These are phyloP conservation scores for Anseranas semipalmata DNA, from an alignment of 2,113 vertebrate species.

Conservation along the genomic window DNA sequence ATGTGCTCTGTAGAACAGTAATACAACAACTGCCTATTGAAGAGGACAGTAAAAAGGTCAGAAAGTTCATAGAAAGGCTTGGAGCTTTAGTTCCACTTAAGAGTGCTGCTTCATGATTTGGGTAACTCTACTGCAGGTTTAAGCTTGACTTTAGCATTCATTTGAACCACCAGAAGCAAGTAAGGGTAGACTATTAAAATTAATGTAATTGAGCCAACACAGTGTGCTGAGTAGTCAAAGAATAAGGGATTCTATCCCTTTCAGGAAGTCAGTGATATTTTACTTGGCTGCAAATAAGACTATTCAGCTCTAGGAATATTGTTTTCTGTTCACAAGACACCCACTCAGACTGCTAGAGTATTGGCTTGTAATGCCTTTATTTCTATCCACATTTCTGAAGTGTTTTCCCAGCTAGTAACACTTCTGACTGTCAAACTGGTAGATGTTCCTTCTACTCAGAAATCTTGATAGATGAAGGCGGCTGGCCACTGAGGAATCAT, in stretches of 20 bases:
- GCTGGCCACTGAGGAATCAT: not conserved
- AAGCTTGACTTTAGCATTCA: not conserved
- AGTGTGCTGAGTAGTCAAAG: not conserved
- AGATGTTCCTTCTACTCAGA: not conserved
- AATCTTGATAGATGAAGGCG: not conserved
- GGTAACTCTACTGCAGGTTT: not conserved
- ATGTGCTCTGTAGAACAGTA: not conserved
- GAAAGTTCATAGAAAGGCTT: not conserved
- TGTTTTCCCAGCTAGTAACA: constrained; percentile 17
- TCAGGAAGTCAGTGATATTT: not conserved
- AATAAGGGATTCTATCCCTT: not conserved
- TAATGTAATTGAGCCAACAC: not conserved
- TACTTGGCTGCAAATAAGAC: not conserved
- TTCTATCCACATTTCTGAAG: constrained; percentile 4
- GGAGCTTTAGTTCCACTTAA: not conserved
- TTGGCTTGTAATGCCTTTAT: constrained; percentile 29
- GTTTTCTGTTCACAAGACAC: constrained; percentile 35
- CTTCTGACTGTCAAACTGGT: not conserved
- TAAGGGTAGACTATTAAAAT: not conserved
- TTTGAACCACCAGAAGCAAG: not conserved
- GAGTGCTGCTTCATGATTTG: not conserved
- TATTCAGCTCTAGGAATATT: not conserved
- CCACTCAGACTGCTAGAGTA: constrained; percentile 29
- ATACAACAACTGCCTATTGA: not conserved
- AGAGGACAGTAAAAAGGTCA: not conserved